Base-by-base conservation (phyloP, 2,888 invertebrate genomes). In the Chydorus sphaericus region DNA sequence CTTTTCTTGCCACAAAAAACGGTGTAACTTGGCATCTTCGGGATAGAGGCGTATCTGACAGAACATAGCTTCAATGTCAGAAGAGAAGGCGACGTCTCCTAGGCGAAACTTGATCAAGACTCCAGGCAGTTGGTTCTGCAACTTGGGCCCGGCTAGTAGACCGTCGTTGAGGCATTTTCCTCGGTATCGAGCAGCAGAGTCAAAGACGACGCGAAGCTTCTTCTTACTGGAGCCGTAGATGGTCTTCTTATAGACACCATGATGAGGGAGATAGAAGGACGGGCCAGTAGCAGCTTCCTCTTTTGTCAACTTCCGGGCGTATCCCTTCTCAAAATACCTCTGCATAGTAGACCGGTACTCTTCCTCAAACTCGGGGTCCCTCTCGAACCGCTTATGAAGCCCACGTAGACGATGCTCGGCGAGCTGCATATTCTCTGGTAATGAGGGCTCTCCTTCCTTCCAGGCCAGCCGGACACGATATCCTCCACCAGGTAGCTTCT, bases 401-500 rank as follows among this genome's bases (percentile, higher is more conserved):
- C 36, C 38, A 16, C 10, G 10, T 18, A 53, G 37, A 37, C 26
- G 53, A 20, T 38, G 53, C 36, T 53, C n/a, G 11, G 53, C 53
- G 26, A 53, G 20, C n/a, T 3, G 16, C n/a, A 23, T 14, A 30
- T 53, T 37, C 18, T 20, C 20, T 20, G 20, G 16, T 38, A 57
- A 20, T 1, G 10, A 48, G 4, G 48, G 39, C 16, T 56, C 53
- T 10, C 54, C 54, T 8, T 44, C 26, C 37, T 55, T 57, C 62
- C 61, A 61, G 2, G 59, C 48, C 7, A 60, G 50, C 23, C 59
- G 59, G 11, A 56, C 59, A 33, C 61, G 59, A 50, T 56, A 61
- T 3, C 52, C 51, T 16, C n/a, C 14, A 18, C 31, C 4, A n/a
- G n/a, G n/a, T 23, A 48, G 48, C 23, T 29, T 51, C 14, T 20